Evolutionary conservation across 2,888 invertebrate genomes (phyloP).

Genomic region (Scaptomyza flava): DNA sequence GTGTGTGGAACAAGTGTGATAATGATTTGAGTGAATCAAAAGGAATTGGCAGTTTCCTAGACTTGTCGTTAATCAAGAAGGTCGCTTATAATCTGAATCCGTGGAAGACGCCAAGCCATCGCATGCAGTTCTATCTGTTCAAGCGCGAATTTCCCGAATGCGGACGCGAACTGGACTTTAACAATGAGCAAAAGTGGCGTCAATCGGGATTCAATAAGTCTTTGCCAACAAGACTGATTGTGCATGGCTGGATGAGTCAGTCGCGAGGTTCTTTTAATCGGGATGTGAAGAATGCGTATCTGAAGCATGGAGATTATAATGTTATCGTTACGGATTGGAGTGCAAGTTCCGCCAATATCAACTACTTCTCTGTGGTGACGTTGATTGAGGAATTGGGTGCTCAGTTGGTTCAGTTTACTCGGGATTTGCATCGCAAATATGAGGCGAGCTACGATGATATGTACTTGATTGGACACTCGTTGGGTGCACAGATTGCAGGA

Average conservation of each 20-base stretch:
- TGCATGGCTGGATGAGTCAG: constrained; percentile 83
- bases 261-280: constrained; percentile 78
- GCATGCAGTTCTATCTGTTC: constrained; percentile 79
- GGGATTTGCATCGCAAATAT: constrained; percentile 62
- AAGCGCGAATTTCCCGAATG: constrained; percentile 70
- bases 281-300: constrained; percentile 77
- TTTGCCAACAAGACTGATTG: constrained; percentile 77
- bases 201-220: constrained; percentile 71
- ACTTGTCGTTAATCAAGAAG: constrained; percentile 72
- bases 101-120: constrained; percentile 52
- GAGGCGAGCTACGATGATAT: constrained; percentile 64
- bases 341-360: constrained; percentile 73
- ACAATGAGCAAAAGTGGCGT: constrained; percentile 50
- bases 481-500: constrained; percentile 83
- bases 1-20: constrained; percentile 75
- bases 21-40: constrained; percentile 67
- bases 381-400: constrained; percentile 75
- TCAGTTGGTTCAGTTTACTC: constrained; percentile 74
- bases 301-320: constrained; percentile 72
- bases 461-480: constrained; percentile 83
- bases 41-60: constrained; percentile 69
- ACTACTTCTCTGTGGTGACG: constrained; percentile 77
- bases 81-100: constrained; percentile 76
- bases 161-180: constrained; percentile 63
- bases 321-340: constrained; percentile 82